Conservation (phyloP, 2,888 invertebrate genomes). For the Lamellibrachia columna region DNA sequence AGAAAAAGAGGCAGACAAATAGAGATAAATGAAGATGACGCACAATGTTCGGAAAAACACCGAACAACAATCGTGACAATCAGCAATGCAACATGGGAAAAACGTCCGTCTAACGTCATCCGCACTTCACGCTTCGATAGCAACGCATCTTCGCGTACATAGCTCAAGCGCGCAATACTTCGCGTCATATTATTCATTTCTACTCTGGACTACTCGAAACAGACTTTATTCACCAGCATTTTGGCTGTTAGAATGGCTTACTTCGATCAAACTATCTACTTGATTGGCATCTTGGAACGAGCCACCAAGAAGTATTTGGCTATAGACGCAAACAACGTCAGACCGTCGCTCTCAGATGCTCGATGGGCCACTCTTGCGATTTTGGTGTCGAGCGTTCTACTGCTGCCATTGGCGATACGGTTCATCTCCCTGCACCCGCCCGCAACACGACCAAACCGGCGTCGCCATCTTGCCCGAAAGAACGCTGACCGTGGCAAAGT, state of each 20-base stretch:
- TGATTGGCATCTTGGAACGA: background rate
- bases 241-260: background rate
- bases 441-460: background rate
- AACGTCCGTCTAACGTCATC: background rate
- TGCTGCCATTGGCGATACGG: background rate
- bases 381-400: background rate
- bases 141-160: background rate
- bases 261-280: constrained; percentile 1
- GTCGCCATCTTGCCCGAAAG: constrained; percentile 6
- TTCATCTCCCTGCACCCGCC: background rate
- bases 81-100: background rate
- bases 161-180: background rate
- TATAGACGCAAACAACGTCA: background rate
- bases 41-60: background rate
- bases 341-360: background rate
- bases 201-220: background rate
- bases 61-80: background rate
- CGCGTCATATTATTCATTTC: background rate
- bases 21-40: background rate
- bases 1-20: background rate
- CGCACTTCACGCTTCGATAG: background rate
- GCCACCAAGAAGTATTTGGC: background rate
- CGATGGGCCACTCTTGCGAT: background rate
- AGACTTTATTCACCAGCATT: background rate
- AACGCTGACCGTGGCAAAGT: background rate